Conservation (phyloP, 2,797 vertebrate genomes). For the Gobio occitaniae region DNA sequence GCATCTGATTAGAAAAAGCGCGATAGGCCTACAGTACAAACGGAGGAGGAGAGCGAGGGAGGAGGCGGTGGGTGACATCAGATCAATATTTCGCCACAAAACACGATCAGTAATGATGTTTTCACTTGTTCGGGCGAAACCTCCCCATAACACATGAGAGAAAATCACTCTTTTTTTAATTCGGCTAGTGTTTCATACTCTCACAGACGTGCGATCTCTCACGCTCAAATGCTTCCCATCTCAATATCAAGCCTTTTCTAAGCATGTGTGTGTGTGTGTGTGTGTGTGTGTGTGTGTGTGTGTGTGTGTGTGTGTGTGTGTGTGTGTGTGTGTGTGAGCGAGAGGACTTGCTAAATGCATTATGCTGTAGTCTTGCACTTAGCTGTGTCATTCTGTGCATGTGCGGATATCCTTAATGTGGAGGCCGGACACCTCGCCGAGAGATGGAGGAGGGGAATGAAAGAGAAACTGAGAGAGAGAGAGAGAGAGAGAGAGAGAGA, state of each 20-base stretch:
- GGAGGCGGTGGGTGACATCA: conserved; percentile 32
- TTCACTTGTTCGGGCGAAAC: conserved; percentile 65
- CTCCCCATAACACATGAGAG: conserved; percentile 61
- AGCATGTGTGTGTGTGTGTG: conserved; percentile 26
- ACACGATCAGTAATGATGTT: conserved; percentile 68
- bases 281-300: conserved; percentile 18
- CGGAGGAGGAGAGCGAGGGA: conserved; percentile 22
- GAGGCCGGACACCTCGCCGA: conserved; percentile 46
- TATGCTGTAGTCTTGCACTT: conserved; percentile 62
- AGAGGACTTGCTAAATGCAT: conserved; percentile 64
- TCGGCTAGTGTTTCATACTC: conserved; percentile 47
- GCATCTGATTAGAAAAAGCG: conserved; percentile 1
- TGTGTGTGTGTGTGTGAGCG: conserved; percentile 30
- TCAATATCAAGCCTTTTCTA: conserved; percentile 44
- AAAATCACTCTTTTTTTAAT: conserved; percentile 25
- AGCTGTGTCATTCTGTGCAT: conserved; percentile 63
- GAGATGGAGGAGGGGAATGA: conserved; percentile 33
- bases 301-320: conserved; percentile 24
- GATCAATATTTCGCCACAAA: conserved; percentile 70
- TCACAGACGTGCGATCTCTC: conserved; percentile 65
- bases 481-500: neutral
- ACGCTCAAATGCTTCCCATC: conserved; percentile 36
- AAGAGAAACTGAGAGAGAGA: conserved; percentile 24
- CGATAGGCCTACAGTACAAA: neutral
- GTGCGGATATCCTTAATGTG: conserved; percentile 61